phyloP scores from a whole-genome alignment of 2,113 vertebrate species.

The Theristicus caerulescens region DNA sequence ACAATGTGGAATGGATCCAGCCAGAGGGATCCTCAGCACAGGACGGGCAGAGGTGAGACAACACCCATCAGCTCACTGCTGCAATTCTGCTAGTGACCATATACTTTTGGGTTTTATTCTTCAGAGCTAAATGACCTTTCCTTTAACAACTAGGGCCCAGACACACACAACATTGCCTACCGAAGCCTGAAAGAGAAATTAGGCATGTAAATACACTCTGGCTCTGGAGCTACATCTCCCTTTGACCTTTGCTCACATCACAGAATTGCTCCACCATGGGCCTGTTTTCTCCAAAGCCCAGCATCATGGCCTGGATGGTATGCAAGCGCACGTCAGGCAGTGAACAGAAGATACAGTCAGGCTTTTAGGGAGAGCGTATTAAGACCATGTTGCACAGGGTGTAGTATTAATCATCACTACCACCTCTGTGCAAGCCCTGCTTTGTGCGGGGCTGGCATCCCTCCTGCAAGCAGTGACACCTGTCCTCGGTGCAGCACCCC shows the following conservation, averaged over 20 bases:
- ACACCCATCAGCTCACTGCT: neutral
- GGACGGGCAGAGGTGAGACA: neutral
- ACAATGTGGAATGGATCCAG: neutral
- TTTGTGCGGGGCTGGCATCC: neutral
- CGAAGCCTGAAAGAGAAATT: neutral
- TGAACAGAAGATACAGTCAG: neutral
- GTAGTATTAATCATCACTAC: neutral
- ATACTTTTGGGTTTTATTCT: neutral
- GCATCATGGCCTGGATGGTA: neutral
- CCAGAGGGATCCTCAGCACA: neutral
- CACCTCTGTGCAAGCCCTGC: neutral
- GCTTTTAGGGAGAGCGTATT: neutral
- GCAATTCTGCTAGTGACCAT: neutral
- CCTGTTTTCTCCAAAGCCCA: neutral
- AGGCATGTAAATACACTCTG: neutral
- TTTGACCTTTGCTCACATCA: neutral
- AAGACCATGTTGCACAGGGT: neutral
- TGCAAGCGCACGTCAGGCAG: neutral
- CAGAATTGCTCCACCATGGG: neutral
- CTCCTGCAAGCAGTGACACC: accelerated
- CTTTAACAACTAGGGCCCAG: neutral
- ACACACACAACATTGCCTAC: neutral
- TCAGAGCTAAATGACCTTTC: neutral
- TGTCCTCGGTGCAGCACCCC: accelerated
- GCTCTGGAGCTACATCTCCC: neutral